Evolutionary conservation across 2,113 vertebrate genomes (phyloP).

Genomic region (Prunella fulvescens): DNA sequence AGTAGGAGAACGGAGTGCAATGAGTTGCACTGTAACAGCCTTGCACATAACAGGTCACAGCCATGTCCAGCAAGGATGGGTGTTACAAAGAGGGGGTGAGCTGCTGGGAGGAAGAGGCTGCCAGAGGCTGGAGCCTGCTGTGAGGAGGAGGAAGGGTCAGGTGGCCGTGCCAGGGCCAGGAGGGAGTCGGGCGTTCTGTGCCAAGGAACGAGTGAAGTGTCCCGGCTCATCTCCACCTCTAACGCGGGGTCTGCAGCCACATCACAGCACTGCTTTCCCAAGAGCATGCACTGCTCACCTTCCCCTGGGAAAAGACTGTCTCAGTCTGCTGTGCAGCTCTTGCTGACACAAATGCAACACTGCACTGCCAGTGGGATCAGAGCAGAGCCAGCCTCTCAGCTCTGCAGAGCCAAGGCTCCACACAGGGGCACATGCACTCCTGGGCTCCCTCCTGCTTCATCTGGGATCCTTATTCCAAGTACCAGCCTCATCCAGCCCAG

Average conservation of each 20-base stretch:
- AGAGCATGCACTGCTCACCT: not conserved
- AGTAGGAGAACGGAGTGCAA: not conserved
- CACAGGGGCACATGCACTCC: rapidly evolving
- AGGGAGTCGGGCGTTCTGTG: not conserved
- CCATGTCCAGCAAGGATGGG: not conserved
- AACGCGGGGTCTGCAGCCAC: not conserved
- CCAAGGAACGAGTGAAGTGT: not conserved
- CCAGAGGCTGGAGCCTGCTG: not conserved
- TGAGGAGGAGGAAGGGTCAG: not conserved
- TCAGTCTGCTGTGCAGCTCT: not conserved
- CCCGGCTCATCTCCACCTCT: not conserved
- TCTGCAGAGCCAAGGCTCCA: not conserved
- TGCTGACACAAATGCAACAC: not conserved
- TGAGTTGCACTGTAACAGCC: not conserved
- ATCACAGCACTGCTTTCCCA: not conserved
- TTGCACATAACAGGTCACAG: not conserved
- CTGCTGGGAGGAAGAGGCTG: not conserved
- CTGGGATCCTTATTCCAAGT: not conserved
- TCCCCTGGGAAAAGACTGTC: not conserved
- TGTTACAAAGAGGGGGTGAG: not conserved
- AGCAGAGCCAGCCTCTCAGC: not conserved
- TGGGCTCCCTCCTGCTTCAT: not conserved
- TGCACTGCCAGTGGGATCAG: not conserved
- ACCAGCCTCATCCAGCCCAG: not conserved
- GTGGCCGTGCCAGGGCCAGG: not conserved